Percentiles rank a stretch among this genome's conserved stretches.
Conservation (phyloP, 2,888 invertebrate genomes). For the Euzetes globulus region DNA sequence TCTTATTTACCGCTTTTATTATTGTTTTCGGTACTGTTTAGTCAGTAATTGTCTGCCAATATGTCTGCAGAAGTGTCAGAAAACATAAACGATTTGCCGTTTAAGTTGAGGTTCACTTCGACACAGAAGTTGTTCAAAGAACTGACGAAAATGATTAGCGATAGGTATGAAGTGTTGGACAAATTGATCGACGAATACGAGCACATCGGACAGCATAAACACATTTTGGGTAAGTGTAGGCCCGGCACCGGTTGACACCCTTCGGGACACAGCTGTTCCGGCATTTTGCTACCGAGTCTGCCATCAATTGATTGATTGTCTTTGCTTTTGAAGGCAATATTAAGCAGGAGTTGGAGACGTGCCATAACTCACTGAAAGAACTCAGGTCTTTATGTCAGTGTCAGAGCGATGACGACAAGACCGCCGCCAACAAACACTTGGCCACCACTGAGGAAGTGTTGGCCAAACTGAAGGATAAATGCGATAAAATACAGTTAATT, state of each 20-base stretch:
- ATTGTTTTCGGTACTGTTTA: background rate
- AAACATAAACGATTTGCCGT: conserved; percentile 30
- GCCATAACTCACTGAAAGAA: conserved; percentile 1
- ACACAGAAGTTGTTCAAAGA: conserved; percentile 30
- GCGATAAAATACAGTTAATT: background rate
- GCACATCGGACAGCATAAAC: conserved; percentile 1
- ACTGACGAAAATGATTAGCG: background rate
- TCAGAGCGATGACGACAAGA: conserved; percentile 29
- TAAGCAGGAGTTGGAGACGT: background rate
- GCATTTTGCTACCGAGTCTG: background rate
- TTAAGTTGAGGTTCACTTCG: conserved; percentile 31
- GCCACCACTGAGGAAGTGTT: background rate
- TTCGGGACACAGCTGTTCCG: background rate
- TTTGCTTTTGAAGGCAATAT: background rate
- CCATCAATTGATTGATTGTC: conserved; percentile 4
- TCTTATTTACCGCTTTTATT: background rate
- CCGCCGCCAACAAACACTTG: conserved; percentile 6
- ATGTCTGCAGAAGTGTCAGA: background rate
- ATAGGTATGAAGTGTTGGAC: background rate
- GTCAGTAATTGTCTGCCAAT: background rate
- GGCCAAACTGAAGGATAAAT: background rate
- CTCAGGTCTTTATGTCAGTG: conserved; percentile 18
- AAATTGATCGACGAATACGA: conserved; percentile 12
- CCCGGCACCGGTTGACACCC: too few species aligned
- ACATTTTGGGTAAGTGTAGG: conserved; percentile 18